Base-by-base conservation (phyloP, 2,888 invertebrate genomes). In the Oligia fasciuncula region DNA sequence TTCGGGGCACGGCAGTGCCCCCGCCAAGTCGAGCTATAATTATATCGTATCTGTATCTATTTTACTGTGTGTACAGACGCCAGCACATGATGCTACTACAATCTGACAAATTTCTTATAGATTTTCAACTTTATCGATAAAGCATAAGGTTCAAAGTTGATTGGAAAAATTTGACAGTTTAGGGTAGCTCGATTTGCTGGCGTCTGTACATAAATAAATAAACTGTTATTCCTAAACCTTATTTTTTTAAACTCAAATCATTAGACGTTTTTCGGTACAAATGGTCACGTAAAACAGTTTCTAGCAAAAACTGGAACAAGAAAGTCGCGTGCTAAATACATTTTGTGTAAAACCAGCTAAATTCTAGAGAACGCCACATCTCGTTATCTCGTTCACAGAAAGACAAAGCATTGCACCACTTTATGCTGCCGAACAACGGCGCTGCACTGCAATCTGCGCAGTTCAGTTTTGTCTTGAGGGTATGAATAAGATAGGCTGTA, bases 321-420 rank as follows among this genome's bases (percentile, higher is more conserved):
- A 29, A 40, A 66, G 11, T 43, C 60, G 43, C 57, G 8, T 68
- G 75, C 68, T 66, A 76, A 87, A 79, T 84, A 60, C 68, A 72
- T 79, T 87, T 84, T 68, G 66, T 63, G 40, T 77, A 54, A 57
- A 63, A 74, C 73, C 57, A 63, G 35, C 46, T 54, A 77, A 76
- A 74, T 79, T 76, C 62, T 19, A 73, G 65, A 69, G 46, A 57
- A 63, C 43, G 65, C 35, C 76, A 74, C 60, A 72, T 75, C 78
- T 88, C 83, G 80, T 88, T 87, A 87, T 88, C 86, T 86, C 57
- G 35, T 86, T 73, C 71, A 57, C 80, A 69, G 74, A 76, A 79
- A 86, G 88, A 81, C 86, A 86, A 83, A 83, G 80, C 83, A 60
- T 84, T 74, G 63, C 71, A 77, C 74, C 75, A 79, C 86, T 88